phyloP scores from a whole-genome alignment of 2,113 vertebrate species.

The Spheniscus mendiculus region DNA sequence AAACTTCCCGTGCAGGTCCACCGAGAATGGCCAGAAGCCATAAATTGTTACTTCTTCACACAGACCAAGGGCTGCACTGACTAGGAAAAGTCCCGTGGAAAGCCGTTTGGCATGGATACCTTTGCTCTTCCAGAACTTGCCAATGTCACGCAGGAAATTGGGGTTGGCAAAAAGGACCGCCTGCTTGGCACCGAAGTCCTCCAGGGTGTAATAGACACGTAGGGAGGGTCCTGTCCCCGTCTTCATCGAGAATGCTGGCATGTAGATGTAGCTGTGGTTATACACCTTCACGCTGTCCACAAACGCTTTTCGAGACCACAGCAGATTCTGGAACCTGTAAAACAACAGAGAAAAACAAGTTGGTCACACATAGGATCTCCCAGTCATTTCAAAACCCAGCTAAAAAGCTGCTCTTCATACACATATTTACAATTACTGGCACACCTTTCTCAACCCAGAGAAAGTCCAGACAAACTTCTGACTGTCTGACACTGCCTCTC shows the following conservation, averaged over 20 bases:
- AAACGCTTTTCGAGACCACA: slow-evolving; percentile 93
- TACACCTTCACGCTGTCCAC: slow-evolving; percentile 92
- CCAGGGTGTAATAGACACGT: slow-evolving; percentile 86
- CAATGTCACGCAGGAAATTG: slow-evolving; percentile 87
- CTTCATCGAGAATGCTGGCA: slow-evolving; percentile 97
- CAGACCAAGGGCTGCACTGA: slow-evolving; percentile 90
- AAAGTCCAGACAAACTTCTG: not conserved
- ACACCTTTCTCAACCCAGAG: not conserved
- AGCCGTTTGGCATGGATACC: slow-evolving; percentile 90
- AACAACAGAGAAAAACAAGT: not conserved
- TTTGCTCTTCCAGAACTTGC: slow-evolving; percentile 91
- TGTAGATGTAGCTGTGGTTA: slow-evolving; percentile 92
- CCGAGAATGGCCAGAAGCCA: slow-evolving; percentile 95
- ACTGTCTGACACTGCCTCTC: not conserved
- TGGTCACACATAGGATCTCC: not conserved
- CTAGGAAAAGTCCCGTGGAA: slow-evolving; percentile 93
- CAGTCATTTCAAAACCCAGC: not conserved
- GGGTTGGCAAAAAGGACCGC: slow-evolving; percentile 94
- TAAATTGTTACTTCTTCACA: slow-evolving; percentile 94
- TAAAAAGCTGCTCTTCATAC: not conserved
- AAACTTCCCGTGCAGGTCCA: slow-evolving; percentile 80
- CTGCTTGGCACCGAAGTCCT: slow-evolving; percentile 87
- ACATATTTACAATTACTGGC: not conserved
- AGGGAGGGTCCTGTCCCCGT: slow-evolving; percentile 89
- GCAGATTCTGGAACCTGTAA: slow-evolving; percentile 90